Conservation (phyloP, 2,888 invertebrate species). For the Baronia brevicornis region DNA sequence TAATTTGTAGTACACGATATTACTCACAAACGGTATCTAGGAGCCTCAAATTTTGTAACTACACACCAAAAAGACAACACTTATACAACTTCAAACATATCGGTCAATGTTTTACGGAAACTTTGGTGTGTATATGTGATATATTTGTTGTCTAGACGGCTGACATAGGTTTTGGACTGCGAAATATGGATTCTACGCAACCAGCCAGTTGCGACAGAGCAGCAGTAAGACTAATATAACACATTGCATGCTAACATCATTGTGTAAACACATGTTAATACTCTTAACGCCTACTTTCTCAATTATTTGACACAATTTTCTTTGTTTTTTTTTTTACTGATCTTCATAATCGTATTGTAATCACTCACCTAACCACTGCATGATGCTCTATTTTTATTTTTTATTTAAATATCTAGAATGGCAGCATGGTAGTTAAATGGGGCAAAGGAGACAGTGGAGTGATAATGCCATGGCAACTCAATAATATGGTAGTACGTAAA, state of each 20-base stretch:
- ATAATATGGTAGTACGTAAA: slow-evolving; percentile 62
- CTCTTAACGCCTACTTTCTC: not conserved
- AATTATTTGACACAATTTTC: too few species aligned
- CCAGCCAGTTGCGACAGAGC: slow-evolving; percentile 58
- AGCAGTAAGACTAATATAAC: slow-evolving; percentile 57
- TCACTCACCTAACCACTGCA: too few species aligned
- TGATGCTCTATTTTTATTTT: slow-evolving; percentile 53
- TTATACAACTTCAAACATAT: too few species aligned
- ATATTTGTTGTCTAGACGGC: slow-evolving; percentile 55
- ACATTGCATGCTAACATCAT: slow-evolving; percentile 43
- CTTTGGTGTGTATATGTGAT: slow-evolving; percentile 15
- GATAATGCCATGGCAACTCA: slow-evolving; percentile 71
- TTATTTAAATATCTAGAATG: slow-evolving; percentile 65
- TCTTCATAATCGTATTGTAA: slow-evolving; percentile 4
- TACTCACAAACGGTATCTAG: too few species aligned
- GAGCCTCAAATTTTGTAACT: too few species aligned
- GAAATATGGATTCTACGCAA: slow-evolving; percentile 61
- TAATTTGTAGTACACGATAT: too few species aligned
- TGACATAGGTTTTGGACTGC: slow-evolving; percentile 63
- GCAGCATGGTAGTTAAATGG: slow-evolving; percentile 75
- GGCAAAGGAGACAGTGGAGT: slow-evolving; percentile 68
- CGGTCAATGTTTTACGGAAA: not conserved
- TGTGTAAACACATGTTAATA: too few species aligned
- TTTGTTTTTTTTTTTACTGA: slow-evolving; percentile 5
- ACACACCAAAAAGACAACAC: too few species aligned